Conservation (phyloP, 35 echinoderm and acorn worm genomes). For the Apostichopus parvimensis region DNA sequence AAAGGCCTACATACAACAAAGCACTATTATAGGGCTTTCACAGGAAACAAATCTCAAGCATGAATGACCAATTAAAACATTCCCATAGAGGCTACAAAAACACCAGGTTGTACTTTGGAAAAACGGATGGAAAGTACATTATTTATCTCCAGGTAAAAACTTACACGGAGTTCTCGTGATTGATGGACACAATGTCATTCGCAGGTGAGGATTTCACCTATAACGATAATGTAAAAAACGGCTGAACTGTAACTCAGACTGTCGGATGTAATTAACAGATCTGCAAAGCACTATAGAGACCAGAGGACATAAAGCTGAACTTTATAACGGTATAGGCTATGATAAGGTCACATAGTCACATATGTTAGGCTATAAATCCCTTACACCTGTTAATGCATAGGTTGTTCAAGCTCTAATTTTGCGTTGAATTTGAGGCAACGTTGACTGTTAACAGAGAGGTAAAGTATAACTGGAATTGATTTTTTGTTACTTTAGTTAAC, state of each 20-base stretch:
- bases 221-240: neutral
- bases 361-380: too few species aligned
- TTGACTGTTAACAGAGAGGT: too few species aligned
- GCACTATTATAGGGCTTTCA: neutral
- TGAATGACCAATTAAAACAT: neutral
- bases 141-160: neutral
- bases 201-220: neutral
- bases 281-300: too few species aligned
- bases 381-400: too few species aligned
- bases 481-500: too few species aligned
- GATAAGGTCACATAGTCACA: too few species aligned
- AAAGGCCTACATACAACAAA: neutral
- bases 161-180: too few species aligned
- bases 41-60: neutral
- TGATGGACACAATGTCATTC: neutral
- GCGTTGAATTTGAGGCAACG: too few species aligned
- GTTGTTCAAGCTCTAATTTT: too few species aligned
- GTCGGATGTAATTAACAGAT: neutral
- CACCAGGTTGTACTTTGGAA: neutral
- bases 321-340: too few species aligned
- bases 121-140: neutral
- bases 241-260: neutral
- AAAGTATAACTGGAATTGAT: too few species aligned
- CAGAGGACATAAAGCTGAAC: too few species aligned
- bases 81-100: neutral